Base-by-base conservation (phyloP, 2,797 vertebrate species). In the Fistularia commersonii region DNA sequence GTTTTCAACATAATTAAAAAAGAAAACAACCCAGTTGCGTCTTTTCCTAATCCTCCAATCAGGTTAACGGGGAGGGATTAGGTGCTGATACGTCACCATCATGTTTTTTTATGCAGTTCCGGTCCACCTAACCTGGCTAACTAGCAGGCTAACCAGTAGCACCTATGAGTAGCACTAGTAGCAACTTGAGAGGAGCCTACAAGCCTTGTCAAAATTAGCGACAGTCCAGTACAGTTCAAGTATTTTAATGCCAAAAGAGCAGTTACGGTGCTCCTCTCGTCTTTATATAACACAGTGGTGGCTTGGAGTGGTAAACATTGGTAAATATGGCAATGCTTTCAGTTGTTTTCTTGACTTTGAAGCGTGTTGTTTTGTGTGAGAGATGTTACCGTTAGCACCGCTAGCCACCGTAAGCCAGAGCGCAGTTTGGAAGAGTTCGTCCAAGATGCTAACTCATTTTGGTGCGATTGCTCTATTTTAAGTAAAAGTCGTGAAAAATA, bases 361-460 rank as follows among this genome's bases (percentile, higher is more conserved):
- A 60, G 56, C 61, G 49, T 79, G 79, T 80, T 87, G 77, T 81
- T 77, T 64, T 76, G 76, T 73, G 74, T 51, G 40, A 59, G 60
- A 50, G 64, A 52, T 66, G 77, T 69, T 38, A 8, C 41, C 44
- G 48, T 56, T 41, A 51, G 77, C 69, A 60, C 63, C 61, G 60
- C 66, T 81, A 82, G 79, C 80, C 75, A 77, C 51, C 68, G 66
- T 48, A 55, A 77, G 59, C 67, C 42, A 15, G 46, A n/a, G 57
- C 58, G 69, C 76, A 69, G 64, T 75, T 79, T 69, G 51, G 57
- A 77, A 70, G 69, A 86, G 81, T 82, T 84, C 51, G 60, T 66
- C 50, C 51, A 53, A 65, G 72, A 79, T 79, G 86, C 82, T 82
- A 82, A 79, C 82, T 76, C 66, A 53, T 69, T 75, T 82, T 69